Evolutionary conservation across 2,113 vertebrate species (phyloP), one percentile per base, ranked within the genome.

Genomic region (Bos indicus): DNA sequence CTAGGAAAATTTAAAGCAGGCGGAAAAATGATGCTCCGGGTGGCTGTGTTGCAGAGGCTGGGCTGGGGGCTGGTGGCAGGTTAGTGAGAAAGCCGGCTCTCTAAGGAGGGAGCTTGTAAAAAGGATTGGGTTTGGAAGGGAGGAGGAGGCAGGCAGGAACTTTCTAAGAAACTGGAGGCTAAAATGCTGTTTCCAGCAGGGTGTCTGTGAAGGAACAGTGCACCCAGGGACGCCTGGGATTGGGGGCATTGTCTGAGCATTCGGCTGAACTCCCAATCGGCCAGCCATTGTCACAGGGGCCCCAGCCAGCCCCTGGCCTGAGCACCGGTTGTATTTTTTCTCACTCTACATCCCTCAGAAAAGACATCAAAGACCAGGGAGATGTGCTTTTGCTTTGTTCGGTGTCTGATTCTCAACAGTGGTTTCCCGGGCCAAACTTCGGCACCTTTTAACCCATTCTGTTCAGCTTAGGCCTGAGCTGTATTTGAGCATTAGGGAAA

Each of bases 361-460:
- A 99, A 99, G 99, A 99, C 99, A 99, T 99, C 99, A 99, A 99
- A 99, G 99, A 98, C 98, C 96, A 83, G 97, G 98, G 99, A 99
- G 98, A 99, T 99, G 99, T 98, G 98, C 99, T 99, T 99, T 99
- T 99, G 99, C 99, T 99, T 99, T 99, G 99, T 99, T 99, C 99
- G 98, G 99, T 99, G 99, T 99, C 99, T 99, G 99, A 99, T 99
- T 99, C 99, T 99, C 99, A 99, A 99, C 99, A 99, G 99, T 99
- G 99, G 99, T 99, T 99, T 99, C 99, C 98, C 98, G 98, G 99
- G 99, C 99, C 99, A 99, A 99, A 99, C 99, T 99, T 99, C 99
- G 99, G 99, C 99, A 99, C 99, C 99, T 99, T 99, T 99, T 99
- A 99, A 99, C 99, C 99, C 99, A 99, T 99, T 99, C 99, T 99